These are phyloP conservation scores for Rhyacichthys aspro DNA, from an alignment of 2,797 vertebrate species.

Conservation along the genomic window DNA sequence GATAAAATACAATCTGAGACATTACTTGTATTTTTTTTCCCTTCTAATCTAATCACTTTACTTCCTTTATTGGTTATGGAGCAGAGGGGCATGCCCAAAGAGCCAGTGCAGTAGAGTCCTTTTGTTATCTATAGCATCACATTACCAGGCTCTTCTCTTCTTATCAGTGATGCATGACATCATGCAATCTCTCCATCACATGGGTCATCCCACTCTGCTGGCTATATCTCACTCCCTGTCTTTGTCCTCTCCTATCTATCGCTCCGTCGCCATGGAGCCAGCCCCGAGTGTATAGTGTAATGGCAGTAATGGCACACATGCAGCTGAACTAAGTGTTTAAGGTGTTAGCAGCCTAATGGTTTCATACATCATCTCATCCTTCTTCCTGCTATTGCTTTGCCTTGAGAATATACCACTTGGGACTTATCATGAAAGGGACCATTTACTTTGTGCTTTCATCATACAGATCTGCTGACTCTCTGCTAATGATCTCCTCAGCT, in stretches of 20 bases:
- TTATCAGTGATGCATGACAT: slow-evolving; percentile 58
- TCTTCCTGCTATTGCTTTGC: slow-evolving; percentile 6
- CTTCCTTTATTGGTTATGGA: slow-evolving; percentile 45
- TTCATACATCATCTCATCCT: slow-evolving; percentile 55
- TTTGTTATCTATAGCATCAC: slow-evolving; percentile 45
- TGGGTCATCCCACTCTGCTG: slow-evolving; percentile 35
- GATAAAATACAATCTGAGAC: background rate
- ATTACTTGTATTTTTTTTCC: slow-evolving; percentile 2
- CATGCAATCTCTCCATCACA: slow-evolving; percentile 43
- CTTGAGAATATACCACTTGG: slow-evolving; percentile 24
- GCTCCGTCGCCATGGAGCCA: slow-evolving; percentile 30
- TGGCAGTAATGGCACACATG: slow-evolving; percentile 52
- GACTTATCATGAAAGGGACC: slow-evolving; percentile 30
- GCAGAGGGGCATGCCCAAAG: slow-evolving; percentile 26
- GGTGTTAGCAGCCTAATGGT: slow-evolving; percentile 55
- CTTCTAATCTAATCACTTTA: slow-evolving; percentile 46
- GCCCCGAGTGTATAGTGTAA: slow-evolving; percentile 49
- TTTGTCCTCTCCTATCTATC: slow-evolving; percentile 30
- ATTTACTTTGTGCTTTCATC: slow-evolving; percentile 24
- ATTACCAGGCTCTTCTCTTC: slow-evolving; percentile 51
- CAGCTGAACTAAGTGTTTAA: slow-evolving; percentile 61
- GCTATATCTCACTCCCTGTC: slow-evolving; percentile 15
- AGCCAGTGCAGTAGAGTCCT: slow-evolving; percentile 14
- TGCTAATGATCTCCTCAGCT: slow-evolving; percentile 22
- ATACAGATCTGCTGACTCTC: slow-evolving; percentile 47